These are phyloP conservation scores for Callorhinus ursinus DNA, from an alignment of 2,113 vertebrate species.

Conservation along the genomic window DNA sequence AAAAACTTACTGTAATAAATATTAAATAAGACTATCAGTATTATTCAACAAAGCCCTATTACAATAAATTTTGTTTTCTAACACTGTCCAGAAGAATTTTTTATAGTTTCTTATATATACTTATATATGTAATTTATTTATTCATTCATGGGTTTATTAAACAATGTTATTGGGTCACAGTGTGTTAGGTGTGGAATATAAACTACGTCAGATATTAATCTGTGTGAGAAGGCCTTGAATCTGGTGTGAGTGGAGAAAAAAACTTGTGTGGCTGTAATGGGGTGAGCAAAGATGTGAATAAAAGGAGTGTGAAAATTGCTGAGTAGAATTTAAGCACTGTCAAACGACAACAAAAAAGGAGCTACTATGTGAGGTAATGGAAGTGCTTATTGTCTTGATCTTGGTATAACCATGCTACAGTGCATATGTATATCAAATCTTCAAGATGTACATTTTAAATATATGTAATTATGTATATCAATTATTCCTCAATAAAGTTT, in stretches of 20 bases:
- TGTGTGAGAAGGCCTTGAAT: neutral
- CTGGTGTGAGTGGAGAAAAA: neutral
- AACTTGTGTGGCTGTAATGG: neutral
- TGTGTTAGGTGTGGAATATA: neutral
- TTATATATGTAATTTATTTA: neutral
- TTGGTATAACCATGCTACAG: neutral
- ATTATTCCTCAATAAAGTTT: neutral
- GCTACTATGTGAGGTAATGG: neutral
- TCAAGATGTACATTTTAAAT: neutral
- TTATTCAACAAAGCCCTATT: neutral
- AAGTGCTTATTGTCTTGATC: neutral
- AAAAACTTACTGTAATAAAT: neutral
- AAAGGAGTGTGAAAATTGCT: neutral
- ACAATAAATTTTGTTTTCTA: neutral
- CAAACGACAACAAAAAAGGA: neutral
- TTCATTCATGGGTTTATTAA: neutral
- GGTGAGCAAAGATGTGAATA: neutral
- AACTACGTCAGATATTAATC: neutral
- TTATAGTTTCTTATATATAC: neutral
- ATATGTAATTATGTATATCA: neutral
- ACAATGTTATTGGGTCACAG: neutral
- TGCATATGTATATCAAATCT: neutral
- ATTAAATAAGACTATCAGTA: neutral
- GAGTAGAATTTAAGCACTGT: neutral
- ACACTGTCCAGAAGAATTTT: neutral